These are phyloP conservation scores for Drosophila parvula DNA, from an alignment of 1,140 invertebrate genomes.

Conservation along the genomic window DNA sequence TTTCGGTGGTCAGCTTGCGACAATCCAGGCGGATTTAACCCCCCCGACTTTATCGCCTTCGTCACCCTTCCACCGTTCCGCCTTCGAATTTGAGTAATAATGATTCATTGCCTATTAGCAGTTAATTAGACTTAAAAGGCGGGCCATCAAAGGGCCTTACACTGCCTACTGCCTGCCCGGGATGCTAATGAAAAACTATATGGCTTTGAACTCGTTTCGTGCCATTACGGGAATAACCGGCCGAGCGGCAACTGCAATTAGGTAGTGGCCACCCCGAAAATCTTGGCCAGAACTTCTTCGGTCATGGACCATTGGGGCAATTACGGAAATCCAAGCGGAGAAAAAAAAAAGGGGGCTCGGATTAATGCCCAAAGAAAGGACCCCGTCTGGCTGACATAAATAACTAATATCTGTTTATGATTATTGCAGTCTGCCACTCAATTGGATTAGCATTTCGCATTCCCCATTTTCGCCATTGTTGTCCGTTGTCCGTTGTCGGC, in stretches of 20 bases:
- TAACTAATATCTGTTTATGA: slow-evolving; percentile 81
- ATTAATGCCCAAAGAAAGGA: slow-evolving; percentile 61
- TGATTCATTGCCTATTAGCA: slow-evolving; percentile 81
- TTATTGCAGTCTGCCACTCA: slow-evolving; percentile 67
- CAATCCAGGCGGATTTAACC: slow-evolving; percentile 10
- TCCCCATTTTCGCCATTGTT: slow-evolving; percentile 28
- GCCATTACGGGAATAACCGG: slow-evolving; percentile 59
- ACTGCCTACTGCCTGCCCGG: slow-evolving; percentile 19
- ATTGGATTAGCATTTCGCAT: slow-evolving; percentile 63
- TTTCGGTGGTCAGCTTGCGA: slow-evolving; percentile 30
- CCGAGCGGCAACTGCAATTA: slow-evolving; percentile 76
- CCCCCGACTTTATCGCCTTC: slow-evolving; percentile 10
- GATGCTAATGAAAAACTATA: slow-evolving; percentile 76
- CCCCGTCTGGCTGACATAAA: slow-evolving; percentile 59
- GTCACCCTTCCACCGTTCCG: slow-evolving; percentile 38
- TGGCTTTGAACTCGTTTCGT: slow-evolving; percentile 74
- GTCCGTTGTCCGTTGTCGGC: slow-evolving; percentile 8
- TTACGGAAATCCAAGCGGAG: slow-evolving; percentile 23
- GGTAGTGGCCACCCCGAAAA: slow-evolving; percentile 22
- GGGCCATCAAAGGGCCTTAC: slow-evolving; percentile 73
- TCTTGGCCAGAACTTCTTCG: slow-evolving; percentile 29
- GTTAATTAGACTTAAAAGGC: slow-evolving; percentile 81
- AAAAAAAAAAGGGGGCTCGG: slow-evolving; percentile 1
- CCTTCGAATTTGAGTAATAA: slow-evolving; percentile 78
- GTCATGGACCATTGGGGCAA: slow-evolving; percentile 60